phyloP scores from a whole-genome alignment of 2,797 vertebrate species.

The Tolypeutes matacus region DNA sequence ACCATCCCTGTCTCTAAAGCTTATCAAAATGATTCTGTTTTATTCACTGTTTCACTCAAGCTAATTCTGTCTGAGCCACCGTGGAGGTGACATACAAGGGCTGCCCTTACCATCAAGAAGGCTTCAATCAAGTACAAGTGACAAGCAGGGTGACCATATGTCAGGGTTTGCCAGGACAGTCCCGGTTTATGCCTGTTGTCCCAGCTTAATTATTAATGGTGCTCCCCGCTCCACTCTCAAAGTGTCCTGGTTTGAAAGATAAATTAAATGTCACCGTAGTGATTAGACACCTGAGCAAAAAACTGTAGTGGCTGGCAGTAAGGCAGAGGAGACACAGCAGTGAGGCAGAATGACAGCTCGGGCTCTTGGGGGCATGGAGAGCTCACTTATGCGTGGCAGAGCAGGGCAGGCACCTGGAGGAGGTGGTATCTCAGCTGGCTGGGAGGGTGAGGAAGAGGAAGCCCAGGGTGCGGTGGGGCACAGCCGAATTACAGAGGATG shows the following conservation, averaged over 20 bases:
- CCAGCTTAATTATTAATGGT: not conserved
- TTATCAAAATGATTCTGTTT: not conserved
- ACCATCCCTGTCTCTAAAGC: not conserved
- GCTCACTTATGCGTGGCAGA: too few relatives aligned
- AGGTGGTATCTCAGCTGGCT: not conserved
- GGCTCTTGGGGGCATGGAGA: accelerated
- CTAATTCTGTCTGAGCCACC: not conserved
- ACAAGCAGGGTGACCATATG: not conserved
- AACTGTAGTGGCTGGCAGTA: not conserved
- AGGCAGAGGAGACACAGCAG: not conserved
- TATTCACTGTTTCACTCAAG: not conserved
- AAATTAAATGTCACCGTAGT: not conserved
- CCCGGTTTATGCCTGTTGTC: not conserved
- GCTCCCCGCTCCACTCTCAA: not conserved
- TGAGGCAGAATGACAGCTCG: accelerated
- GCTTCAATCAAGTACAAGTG: not conserved
- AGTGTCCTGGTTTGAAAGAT: not conserved
- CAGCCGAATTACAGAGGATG: not conserved
- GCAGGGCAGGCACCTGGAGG: not conserved
- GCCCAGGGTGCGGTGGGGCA: accelerated
- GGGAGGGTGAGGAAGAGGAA: accelerated
- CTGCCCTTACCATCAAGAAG: not conserved
- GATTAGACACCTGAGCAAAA: not conserved
- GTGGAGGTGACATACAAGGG: accelerated
- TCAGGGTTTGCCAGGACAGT: not conserved